Evolutionary conservation across 2,888 invertebrate genomes (phyloP), one percentile per base, ranked within the genome.

Genomic region (Sinhomidia bicolor): DNA sequence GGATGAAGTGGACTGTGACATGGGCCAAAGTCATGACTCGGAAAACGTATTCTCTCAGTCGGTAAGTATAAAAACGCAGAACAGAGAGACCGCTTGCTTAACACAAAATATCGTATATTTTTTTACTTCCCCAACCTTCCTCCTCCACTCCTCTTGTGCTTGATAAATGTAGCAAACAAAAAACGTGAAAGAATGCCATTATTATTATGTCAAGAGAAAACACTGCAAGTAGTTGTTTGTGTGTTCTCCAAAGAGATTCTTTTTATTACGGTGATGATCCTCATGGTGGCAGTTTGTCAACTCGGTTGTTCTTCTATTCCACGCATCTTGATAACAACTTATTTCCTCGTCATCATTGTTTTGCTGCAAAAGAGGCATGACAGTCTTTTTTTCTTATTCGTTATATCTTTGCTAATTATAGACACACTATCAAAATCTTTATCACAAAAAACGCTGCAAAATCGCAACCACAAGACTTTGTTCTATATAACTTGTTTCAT

Each of bases 1-100:
- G 85, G 88, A 85, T 89, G 90, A 89, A 88, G 91, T 90, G 84
- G 90, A 85, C 85, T 84, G 84, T 88, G 88, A 85, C 88, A 92
- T 92, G 92, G 92, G 92, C 85, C 92, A 92, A 90, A 92, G 91
- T 89, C 91, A 92, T 90, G 92, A 92, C 87, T 89, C 91, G 32
- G 91, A 91, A 85, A 90, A 88, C 85, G 91, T 90, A 79, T 91
- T 91, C 88, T 90, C 89, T 85, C 91, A 91, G 88, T 90, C 92
- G 91, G 88, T 88, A 85, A 88, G 88, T 74, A 14, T 36, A 62
- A 26, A 12, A 36, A 36, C 36, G 7, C 14, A 12, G 32, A 17
- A 20, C 41, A 2, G 12, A 44, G 0, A 71, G 20, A 0, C 9
- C 54, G 54, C 54, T n/a, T 10, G 29, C 1, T 32, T 51, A 3